A percentile compares a stretch with the other conserved stretches of the same genome.
These are phyloP conservation scores for Leucophora obtusa DNA, from an alignment of 2,888 invertebrate genomes.

Conservation along the genomic window DNA sequence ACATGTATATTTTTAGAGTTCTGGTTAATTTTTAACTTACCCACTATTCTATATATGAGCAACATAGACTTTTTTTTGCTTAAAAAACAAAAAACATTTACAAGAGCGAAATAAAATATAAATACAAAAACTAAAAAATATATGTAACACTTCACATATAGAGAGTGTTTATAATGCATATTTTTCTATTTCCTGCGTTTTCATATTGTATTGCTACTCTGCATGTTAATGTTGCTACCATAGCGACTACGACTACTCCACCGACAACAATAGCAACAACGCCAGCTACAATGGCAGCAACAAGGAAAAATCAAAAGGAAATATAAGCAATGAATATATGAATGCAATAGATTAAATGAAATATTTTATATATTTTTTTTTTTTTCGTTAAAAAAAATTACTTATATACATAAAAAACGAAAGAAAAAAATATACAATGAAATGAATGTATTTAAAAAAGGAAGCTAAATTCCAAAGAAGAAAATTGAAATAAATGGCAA, in stretches of 20 bases:
- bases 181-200: constrained; percentile 26
- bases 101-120: neutral
- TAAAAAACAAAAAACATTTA: neutral
- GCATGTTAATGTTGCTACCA: neutral
- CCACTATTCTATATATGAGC: neutral
- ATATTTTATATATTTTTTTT: constrained; percentile 41
- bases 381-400: constrained; percentile 46
- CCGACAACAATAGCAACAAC: neutral
- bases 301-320: constrained; percentile 32
- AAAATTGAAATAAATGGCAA: constrained; percentile 63
- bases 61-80: neutral
- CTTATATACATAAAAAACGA: neutral
- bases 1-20: neutral
- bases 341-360: constrained; percentile 58
- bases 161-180: constrained; percentile 23
- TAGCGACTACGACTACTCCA: neutral
- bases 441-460: constrained; percentile 11
- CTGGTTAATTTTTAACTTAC: neutral
- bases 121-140: neutral
- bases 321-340: constrained; percentile 50
- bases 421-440: neutral
- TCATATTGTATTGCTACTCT: neutral
- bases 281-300: neutral
- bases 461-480: constrained; percentile 25
- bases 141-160: neutral